A percentile compares a stretch with the other conserved stretches of the same genome.
These are phyloP conservation scores for Centroberyx gerrardi DNA, from an alignment of 2,797 vertebrate genomes.

Conservation along the genomic window DNA sequence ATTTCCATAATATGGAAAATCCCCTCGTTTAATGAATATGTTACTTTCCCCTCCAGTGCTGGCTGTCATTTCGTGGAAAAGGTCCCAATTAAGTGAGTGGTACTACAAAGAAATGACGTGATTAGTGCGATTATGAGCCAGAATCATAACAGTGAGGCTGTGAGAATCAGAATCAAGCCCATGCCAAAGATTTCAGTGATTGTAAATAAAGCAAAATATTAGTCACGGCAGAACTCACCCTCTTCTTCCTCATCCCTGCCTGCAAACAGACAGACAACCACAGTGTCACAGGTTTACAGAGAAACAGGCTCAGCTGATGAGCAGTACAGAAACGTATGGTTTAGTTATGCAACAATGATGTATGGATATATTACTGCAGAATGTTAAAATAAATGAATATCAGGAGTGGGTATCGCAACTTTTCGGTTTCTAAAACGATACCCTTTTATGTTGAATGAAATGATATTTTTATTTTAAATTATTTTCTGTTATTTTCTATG, in stretches of 20 bases:
- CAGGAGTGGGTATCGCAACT: too few species aligned
- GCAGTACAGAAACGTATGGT: background rate
- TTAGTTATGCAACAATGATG: background rate
- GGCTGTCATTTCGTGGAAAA: background rate
- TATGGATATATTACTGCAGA: background rate
- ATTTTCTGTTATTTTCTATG: background rate
- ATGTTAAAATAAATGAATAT: background rate
- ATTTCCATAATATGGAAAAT: too few species aligned
- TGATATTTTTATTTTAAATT: background rate
- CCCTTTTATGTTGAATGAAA: too few species aligned
- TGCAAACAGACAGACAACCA: constrained; percentile 60
- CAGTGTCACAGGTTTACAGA: constrained; percentile 8
- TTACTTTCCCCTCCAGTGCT: background rate
- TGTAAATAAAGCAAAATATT: background rate
- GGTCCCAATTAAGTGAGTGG: background rate
- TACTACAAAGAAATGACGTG: background rate
- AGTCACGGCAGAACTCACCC: constrained; percentile 71
- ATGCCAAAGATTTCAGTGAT: constrained; percentile 22
- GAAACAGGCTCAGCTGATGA: background rate
- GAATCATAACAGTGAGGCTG: background rate
- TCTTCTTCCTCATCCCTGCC: constrained; percentile 66
- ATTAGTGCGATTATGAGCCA: constrained; percentile 1
- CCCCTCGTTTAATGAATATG: too few species aligned
- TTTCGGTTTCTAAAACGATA: background rate
- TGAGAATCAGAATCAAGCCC: constrained; percentile 19